Evolutionary conservation across 1,140 invertebrate genomes (phyloP).

Genomic region (Trichonephila clavata): DNA sequence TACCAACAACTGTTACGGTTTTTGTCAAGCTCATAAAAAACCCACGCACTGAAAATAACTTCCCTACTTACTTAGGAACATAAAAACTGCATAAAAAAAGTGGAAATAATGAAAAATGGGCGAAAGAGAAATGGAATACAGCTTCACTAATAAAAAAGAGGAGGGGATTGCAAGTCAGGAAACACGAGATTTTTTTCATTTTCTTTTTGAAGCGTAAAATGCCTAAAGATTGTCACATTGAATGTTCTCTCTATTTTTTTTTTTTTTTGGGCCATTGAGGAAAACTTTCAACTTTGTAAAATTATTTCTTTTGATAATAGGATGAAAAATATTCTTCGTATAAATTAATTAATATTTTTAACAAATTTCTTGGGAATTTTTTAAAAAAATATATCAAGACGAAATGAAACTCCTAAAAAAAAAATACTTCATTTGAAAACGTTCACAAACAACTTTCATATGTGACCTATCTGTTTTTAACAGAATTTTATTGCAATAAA

Average conservation of each 20-base stretch:
- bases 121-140: background rate
- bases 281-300: background rate
- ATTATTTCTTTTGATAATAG: too few species aligned
- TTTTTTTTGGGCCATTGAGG: background rate
- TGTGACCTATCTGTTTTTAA: too few species aligned
- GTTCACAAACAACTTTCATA: too few species aligned
- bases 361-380: too few species aligned
- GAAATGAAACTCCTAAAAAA: too few species aligned
- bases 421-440: too few species aligned
- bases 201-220: background rate
- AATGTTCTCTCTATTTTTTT: too few species aligned
- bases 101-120: background rate
- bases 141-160: background rate
- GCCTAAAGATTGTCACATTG: too few species aligned
- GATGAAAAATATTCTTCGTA: too few species aligned
- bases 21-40: slow-evolving; percentile 15
- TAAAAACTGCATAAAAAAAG: background rate
- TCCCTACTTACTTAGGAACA: background rate
- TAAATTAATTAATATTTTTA: too few species aligned
- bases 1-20: background rate
- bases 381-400: too few species aligned
- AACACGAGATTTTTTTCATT: background rate
- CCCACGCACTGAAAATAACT: background rate
- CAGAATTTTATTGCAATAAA: too few species aligned
- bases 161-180: background rate